phyloP scores from a whole-genome alignment of 2,113 vertebrate species.

The Peromyscus maniculatus region DNA sequence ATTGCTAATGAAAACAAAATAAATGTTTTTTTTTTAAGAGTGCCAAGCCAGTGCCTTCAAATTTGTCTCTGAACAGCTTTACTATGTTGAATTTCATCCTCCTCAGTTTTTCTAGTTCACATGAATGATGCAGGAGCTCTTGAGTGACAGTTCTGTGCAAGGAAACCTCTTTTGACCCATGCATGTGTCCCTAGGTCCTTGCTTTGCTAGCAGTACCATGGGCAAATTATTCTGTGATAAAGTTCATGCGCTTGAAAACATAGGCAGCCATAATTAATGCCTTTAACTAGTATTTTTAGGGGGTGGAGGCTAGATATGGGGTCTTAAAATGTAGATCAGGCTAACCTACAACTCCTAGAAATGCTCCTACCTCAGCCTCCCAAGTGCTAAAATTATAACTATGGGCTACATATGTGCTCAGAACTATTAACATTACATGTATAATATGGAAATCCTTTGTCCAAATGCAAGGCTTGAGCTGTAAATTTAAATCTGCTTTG shows the following conservation, averaged over 20 bases:
- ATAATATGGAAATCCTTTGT: neutral
- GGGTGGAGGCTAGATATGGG: no score
- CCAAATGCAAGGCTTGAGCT: neutral
- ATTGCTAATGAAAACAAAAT: neutral
- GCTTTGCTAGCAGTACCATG: neutral
- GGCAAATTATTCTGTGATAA: neutral
- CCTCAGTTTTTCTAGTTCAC: neutral
- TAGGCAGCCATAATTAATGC: neutral
- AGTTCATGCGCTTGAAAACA: neutral
- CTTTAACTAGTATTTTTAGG: no score
- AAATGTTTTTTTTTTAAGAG: no score
- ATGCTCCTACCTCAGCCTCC: neutral
- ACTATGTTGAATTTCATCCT: neutral
- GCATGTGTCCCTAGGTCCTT: neutral
- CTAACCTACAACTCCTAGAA: neutral
- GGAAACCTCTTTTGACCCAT: neutral
- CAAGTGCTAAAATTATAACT: neutral
- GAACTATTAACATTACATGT: neutral
- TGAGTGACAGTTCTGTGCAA: neutral
- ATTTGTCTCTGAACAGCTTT: neutral
- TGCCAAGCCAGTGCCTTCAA: neutral
- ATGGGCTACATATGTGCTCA: neutral
- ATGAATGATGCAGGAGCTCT: neutral
- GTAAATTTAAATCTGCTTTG: slow-evolving; percentile 52
- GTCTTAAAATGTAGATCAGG: neutral